Conservation (phyloP, 2,113 vertebrate genomes). For the Cairina moschata region DNA sequence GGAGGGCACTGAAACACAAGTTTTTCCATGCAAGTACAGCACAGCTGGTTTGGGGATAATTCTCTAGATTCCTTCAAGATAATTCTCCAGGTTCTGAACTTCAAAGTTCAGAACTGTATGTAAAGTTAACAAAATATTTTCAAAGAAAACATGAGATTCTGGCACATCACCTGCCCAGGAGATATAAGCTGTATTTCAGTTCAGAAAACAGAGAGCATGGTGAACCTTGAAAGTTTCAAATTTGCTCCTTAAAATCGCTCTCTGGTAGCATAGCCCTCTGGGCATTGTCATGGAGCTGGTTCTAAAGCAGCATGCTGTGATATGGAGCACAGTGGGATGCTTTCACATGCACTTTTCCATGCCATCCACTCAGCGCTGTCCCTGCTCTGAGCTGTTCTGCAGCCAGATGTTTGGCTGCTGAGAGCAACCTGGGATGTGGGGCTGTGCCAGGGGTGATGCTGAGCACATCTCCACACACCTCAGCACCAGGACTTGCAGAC, state of each 20-base stretch:
- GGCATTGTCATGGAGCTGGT: not conserved
- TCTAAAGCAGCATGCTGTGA: not conserved
- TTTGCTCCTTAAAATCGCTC: not conserved
- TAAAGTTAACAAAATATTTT: not conserved
- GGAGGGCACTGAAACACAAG: not conserved
- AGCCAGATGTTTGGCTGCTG: not conserved
- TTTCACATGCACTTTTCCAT: fast-evolving
- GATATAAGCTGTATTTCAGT: not conserved
- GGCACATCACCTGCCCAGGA: not conserved
- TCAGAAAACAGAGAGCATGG: not conserved
- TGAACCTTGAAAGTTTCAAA: not conserved
- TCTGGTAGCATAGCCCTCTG: not conserved
- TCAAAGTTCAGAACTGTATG: fast-evolving
- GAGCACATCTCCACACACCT: not conserved
- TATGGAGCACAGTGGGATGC: not conserved
- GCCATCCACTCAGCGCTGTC: not conserved
- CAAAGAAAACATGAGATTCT: not conserved
- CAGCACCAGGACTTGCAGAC: not conserved
- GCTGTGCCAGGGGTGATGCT: not conserved
- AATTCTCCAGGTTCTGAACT: not conserved
- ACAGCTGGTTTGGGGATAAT: not conserved
- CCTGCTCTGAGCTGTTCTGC: fast-evolving
- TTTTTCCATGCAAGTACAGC: not conserved
- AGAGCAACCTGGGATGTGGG: too few relatives aligned
- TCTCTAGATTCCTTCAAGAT: not conserved